Conservation (phyloP, 2,113 vertebrate species). For the Varanus salvator region DNA sequence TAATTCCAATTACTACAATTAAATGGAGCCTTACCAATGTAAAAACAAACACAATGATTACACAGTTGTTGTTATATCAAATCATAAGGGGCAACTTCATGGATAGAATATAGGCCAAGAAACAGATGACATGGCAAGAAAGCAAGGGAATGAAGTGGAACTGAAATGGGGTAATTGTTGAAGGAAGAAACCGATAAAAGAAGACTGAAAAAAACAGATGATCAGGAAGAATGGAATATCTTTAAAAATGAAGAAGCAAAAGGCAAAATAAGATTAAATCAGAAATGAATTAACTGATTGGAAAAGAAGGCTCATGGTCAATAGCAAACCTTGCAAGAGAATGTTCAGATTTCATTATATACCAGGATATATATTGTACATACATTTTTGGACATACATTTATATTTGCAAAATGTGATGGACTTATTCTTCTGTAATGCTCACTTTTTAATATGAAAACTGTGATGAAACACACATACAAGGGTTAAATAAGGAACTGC, state of each 20-base stretch:
- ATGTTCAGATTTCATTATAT: too few relatives aligned
- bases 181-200: background rate
- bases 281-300: background rate
- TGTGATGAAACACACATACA: background rate
- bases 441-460: background rate
- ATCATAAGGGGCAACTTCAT: background rate
- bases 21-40: constrained; percentile 12
- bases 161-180: background rate
- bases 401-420: background rate
- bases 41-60: background rate
- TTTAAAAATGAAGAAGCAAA: background rate
- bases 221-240: background rate
- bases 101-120: background rate
- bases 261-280: too few relatives aligned
- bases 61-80: background rate
- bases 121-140: background rate
- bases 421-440: background rate
- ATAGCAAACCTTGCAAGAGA: background rate
- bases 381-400: background rate
- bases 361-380: background rate
- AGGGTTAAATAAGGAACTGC: too few relatives aligned
- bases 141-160: background rate
- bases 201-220: too few relatives aligned
- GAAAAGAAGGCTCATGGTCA: background rate
- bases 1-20: background rate